Evolutionary conservation across 2,797 vertebrate species (phyloP).

Genomic region (Sitta carolinensis): DNA sequence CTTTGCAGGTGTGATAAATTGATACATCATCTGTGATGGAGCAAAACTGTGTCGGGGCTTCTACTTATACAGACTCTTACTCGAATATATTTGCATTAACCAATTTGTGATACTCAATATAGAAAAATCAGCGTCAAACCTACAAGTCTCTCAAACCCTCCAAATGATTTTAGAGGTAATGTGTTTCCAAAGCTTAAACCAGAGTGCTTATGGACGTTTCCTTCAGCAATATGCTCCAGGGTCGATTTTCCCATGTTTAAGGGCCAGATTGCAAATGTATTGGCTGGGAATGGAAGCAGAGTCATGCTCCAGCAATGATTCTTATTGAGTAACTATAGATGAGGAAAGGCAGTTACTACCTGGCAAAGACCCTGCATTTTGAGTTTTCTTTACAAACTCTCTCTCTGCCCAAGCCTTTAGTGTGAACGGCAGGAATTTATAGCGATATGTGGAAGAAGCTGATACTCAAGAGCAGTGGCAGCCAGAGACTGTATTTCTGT

Average conservation of each 20-base stretch:
- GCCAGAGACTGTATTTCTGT: not conserved
- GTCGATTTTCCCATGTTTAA: not conserved
- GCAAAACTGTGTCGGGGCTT: not conserved
- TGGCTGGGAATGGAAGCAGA: conserved; percentile 19
- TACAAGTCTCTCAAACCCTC: not conserved
- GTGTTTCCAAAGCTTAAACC: not conserved
- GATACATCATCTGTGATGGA: not conserved
- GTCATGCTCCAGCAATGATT: conserved; percentile 37
- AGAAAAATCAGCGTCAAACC: not conserved
- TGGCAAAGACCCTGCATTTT: conserved; percentile 29
- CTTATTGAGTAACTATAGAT: conserved; percentile 39
- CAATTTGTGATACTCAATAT: not conserved
- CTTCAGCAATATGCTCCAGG: not conserved
- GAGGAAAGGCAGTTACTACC: conserved; percentile 18
- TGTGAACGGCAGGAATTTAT: not conserved
- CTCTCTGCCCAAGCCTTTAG: not conserved
- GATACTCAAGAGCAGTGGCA: not conserved
- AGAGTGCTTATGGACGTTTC: not conserved
- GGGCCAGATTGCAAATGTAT: conserved; percentile 31
- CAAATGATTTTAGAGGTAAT: not conserved
- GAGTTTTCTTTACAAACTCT: not conserved
- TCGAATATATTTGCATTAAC: not conserved
- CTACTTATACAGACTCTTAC: not conserved
- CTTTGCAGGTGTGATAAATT: conserved; percentile 6
- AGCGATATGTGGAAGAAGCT: not conserved